Base-by-base conservation (phyloP, 1,140 invertebrate species). In the Holotrichia oblita region DNA sequence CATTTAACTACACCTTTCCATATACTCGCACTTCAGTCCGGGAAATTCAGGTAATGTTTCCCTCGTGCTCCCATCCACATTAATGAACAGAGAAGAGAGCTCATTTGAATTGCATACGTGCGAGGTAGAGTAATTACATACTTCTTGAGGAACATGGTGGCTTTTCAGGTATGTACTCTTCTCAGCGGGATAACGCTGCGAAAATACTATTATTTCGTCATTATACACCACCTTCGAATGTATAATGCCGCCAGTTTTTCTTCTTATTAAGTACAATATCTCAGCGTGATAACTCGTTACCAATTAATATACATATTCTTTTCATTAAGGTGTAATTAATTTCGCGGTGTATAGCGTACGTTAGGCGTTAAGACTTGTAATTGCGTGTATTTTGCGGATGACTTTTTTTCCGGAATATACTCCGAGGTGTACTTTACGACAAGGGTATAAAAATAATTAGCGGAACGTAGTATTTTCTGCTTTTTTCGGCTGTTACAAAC, bases 1-100 rank as follows among this genome's bases (percentile, higher is more conserved):
- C 44, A 48, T 48, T 48, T 48, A 48, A 48, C 44, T 48, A 48
- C 44, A 48, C 44, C 44, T n/a, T 48, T 48, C 44, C 44, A 48
- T 48, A 48, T 48, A 48, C 44, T 48, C 44, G 44, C 44, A n/a
- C 44, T 12, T 48, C 44, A n/a, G 44, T 48, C n/a, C 44, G n/a
- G 44, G 44, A 48, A 48, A 48, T 48, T 48, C 44, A 48, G 44
- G 44, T n/a, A 12, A 3, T 12, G 44, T 48, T 48, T 48, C 44
- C 44, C n/a, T 12, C 3, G 44, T n/a, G 44, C 10, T 48, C 44
- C 3, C 44, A 48, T 48, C 44, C 44, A 48, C 44, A n/a, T 48
- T 48, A 48, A 48, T 48, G 44, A 48, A 10, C 44, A 48, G 12
- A 10, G 44, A n/a, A n/a, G 44, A 14, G 44, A 48, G 44, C 44